A percentile compares a stretch with the other conserved stretches of the same genome.
Conservation (phyloP, 2,113 vertebrate genomes). For the Deroptyus accipitrinus region DNA sequence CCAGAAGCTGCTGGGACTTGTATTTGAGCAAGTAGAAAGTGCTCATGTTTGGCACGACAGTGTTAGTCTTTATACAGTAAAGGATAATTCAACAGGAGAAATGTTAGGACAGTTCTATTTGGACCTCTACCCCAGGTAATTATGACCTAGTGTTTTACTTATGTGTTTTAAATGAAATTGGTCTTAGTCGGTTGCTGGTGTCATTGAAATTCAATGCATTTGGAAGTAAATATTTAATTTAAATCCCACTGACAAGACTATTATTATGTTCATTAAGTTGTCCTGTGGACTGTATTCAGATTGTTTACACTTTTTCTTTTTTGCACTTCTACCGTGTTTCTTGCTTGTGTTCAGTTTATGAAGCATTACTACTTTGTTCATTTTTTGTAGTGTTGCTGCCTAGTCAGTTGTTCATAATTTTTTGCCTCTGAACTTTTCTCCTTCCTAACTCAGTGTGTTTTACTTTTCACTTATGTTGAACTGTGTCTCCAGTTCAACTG, state of each 20-base stretch:
- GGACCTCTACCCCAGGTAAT: slow-evolving; percentile 92
- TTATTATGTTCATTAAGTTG: background rate
- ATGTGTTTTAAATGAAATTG: background rate
- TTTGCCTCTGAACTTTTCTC: background rate
- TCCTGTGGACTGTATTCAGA: background rate
- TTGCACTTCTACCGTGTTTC: rapidly evolving
- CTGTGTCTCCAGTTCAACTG: background rate
- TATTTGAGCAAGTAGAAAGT: slow-evolving; percentile 78
- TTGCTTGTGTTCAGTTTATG: background rate
- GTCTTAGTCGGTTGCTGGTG: background rate
- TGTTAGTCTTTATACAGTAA: slow-evolving; percentile 84
- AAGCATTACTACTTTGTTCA: background rate
- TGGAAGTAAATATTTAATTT: background rate
- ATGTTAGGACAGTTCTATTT: slow-evolving; percentile 92
- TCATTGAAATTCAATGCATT: background rate
- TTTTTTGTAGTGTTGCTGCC: background rate
- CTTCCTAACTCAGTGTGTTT: background rate
- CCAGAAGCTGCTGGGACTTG: slow-evolving; percentile 89
- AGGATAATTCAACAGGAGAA: slow-evolving; percentile 81
- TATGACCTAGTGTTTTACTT: background rate
- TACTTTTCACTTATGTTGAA: background rate
- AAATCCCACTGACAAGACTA: background rate
- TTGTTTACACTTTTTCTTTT: background rate
- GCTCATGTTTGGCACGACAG: slow-evolving; percentile 87
- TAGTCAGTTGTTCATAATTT: background rate